Conservation (phyloP, 1,140 invertebrate species). For the Pseudobourletiella spinata region DNA sequence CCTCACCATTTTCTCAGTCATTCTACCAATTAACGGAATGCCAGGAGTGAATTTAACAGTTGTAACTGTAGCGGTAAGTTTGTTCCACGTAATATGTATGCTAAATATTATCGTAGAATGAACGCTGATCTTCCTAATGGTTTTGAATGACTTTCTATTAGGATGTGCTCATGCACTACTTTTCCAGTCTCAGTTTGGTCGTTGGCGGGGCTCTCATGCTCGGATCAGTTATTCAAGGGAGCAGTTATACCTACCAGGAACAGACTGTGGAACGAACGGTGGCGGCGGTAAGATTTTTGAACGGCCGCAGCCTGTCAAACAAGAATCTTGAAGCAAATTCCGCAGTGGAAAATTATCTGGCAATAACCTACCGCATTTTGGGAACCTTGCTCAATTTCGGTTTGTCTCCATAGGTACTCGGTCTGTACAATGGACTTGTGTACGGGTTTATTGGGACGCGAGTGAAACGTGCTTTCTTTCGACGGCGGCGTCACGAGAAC, state of each 20-base stretch:
- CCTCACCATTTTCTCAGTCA: not conserved
- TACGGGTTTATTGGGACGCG: not conserved
- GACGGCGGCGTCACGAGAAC: not conserved
- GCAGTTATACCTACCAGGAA: not conserved
- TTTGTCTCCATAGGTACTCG: too few relatives aligned
- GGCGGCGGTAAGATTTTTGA: not conserved
- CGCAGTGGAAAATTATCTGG: too few relatives aligned
- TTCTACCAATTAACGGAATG: too few relatives aligned
- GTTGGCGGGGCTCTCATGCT: not conserved
- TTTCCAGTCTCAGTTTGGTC: not conserved
- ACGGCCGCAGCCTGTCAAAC: too few relatives aligned
- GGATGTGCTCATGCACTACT: not conserved
- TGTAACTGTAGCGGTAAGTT: too few relatives aligned
- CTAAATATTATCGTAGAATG: not conserved
- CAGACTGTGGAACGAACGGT: not conserved
- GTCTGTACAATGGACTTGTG: not conserved
- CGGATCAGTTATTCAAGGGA: not conserved
- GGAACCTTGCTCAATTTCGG: too few relatives aligned
- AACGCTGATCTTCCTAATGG: too few relatives aligned
- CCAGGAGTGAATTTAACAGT: too few relatives aligned
- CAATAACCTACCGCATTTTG: too few relatives aligned
- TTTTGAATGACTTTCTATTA: not conserved
- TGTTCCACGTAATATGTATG: not conserved
- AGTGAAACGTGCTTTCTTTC: not conserved
- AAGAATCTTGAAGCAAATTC: too few relatives aligned